Base-by-base conservation (phyloP, 2,888 invertebrate genomes). In the Apodemia hepburni region DNA sequence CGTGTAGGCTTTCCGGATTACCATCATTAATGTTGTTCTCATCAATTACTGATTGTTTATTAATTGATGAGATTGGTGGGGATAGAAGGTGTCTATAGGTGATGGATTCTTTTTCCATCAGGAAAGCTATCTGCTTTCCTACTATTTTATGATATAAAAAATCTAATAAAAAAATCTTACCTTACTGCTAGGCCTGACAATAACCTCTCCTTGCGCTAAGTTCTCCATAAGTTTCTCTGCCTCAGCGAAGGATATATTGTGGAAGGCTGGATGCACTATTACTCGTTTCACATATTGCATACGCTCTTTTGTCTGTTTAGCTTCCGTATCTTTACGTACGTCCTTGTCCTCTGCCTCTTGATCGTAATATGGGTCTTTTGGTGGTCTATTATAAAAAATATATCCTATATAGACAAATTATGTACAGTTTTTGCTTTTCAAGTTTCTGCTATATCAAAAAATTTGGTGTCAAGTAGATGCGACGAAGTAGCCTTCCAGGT, bases 171-270 rank as follows among this genome's bases (percentile, higher is more conserved):
- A 33, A 33, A 33, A 8, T 7, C 71, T 73, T 76, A 94, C 94
- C 92, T 99, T 99, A 81, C 98, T 98, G 61, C 99, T 99, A 0
- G 99, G 99, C 66, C 99, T 92, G 18, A 99, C 95, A 33, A 99
- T 96, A 15, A 97, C 98, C 78, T 99, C 99, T 2, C 99, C 99
- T 85, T 98, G 98, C 69, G 98, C 98, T 96, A 98, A 96, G 62
- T 94, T 94, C 59, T 94, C 94, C 95, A 99, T 96, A 63, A 98
- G 90, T 75, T 97, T 97, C 77, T 98, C 97, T 0, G 98, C 98
- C 78, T 98, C 98, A 0, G 95, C 95, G 81, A 95, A 98, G 3
- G 97, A 97, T 73, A 99, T 97, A 80, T 99, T 99, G 73, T 98
- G 97, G 92, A 99, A 99, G 11, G 97, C 95, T 0, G 99, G 98